Conservation (phyloP, 2,113 vertebrate genomes). For the Sander vitreus region DNA sequence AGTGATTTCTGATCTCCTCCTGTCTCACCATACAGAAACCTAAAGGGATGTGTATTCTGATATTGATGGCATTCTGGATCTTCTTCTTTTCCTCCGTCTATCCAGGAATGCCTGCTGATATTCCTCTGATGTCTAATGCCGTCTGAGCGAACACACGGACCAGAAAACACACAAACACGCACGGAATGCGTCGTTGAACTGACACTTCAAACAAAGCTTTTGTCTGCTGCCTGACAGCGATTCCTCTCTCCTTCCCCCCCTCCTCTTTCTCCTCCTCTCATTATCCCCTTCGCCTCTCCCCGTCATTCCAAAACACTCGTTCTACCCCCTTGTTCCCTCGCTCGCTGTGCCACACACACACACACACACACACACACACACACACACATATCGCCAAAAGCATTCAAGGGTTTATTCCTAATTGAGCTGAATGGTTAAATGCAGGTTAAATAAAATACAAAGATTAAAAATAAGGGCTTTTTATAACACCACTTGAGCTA, state of each 20-base stretch:
- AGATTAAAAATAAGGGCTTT: conserved; percentile 40
- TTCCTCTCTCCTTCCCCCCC: conserved; percentile 72
- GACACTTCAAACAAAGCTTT: conserved; percentile 83
- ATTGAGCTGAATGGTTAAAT: conserved; percentile 68
- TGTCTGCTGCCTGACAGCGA: conserved; percentile 80
- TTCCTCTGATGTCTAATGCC: conserved; percentile 70
- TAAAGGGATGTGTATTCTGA: conserved; percentile 49
- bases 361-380: conserved; percentile 16
- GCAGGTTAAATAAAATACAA: conserved; percentile 63
- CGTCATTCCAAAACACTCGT: conserved; percentile 73
- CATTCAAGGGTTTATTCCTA: conserved; percentile 54
- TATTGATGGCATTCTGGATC: conserved; percentile 40
- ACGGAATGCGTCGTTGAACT: conserved; percentile 59
- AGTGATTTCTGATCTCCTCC: conserved; percentile 34
- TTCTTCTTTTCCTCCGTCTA: conserved; percentile 48
- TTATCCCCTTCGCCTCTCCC: conserved; percentile 78
- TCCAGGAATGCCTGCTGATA: conserved; percentile 74
- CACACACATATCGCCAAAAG: conserved; percentile 14
- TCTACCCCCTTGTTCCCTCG: conserved; percentile 41
- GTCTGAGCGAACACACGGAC: conserved; percentile 60
- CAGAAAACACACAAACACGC: conserved; percentile 44
- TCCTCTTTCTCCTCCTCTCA: conserved; percentile 76
- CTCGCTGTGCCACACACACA: conserved; percentile 19
- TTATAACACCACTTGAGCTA: conserved; percentile 42
- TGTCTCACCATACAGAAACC: conserved; percentile 16